Evolutionary conservation across 1,140 invertebrate genomes (phyloP).

Genomic region (Ditylenchus dipsaci): DNA sequence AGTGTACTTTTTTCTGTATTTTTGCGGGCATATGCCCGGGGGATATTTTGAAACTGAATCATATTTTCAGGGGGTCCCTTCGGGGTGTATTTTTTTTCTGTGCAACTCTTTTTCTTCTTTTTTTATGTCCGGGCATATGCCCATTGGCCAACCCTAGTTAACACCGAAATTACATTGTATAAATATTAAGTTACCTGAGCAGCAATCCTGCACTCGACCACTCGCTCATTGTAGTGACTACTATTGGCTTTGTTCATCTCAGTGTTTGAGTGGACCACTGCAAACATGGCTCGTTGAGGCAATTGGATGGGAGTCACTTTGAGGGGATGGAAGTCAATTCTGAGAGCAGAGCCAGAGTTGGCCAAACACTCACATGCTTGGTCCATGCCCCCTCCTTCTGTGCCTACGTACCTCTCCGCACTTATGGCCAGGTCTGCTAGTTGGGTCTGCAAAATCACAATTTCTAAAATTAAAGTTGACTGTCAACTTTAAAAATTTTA

Average conservation of each 20-base stretch:
- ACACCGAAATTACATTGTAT: no score
- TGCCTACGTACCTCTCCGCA: conserved; percentile 37
- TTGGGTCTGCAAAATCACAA: conserved; percentile 30
- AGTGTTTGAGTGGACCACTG: conserved; percentile 83
- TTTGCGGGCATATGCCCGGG: no score
- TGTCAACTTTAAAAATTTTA: no score
- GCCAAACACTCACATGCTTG: conserved; percentile 86
- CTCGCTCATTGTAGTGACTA: conserved; percentile 70
- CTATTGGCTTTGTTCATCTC: conserved; percentile 85
- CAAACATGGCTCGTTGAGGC: conserved; percentile 77
- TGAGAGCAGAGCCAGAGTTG: conserved; percentile 68
- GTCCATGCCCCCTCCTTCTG: conserved; percentile 84
- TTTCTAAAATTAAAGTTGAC: no score
- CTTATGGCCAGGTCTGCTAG: conserved; percentile 34
- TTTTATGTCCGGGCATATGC: no score
- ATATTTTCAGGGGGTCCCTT: no score
- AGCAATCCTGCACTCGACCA: conserved; percentile 85
- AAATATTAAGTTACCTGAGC: conserved; percentile 66
- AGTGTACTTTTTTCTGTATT: no score
- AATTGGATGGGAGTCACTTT: conserved; percentile 72
- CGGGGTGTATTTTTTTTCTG: no score
- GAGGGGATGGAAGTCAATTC: conserved; percentile 89
- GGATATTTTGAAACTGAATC: no score
- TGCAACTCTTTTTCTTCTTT: no score
- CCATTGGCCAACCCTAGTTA: no score